phyloP scores from a whole-genome alignment of 2,113 vertebrate genomes.

The Craseonycteris thonglongyai region DNA sequence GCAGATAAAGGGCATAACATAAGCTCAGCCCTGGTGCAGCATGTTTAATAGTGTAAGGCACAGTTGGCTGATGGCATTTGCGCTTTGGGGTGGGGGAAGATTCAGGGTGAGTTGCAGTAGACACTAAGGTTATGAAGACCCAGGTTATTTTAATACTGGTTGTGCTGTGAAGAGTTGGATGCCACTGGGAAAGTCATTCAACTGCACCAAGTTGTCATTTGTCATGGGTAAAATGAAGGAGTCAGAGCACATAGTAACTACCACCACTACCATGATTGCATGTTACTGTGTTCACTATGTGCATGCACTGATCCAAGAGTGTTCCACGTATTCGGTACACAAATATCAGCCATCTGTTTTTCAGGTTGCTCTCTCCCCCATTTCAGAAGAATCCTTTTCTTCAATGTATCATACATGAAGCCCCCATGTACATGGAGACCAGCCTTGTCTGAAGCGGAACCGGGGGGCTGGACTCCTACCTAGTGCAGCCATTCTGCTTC shows the following conservation, averaged over 20 bases:
- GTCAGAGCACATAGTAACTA: neutral
- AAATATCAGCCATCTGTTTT: neutral
- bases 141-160: neutral
- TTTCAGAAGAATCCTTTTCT: neutral
- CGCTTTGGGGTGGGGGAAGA: neutral
- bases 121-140: neutral
- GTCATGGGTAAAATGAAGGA: neutral
- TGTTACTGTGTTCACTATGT: neutral
- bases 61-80: neutral
- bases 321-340: neutral
- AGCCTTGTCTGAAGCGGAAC: neutral
- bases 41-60: neutral
- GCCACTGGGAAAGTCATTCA: neutral
- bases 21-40: neutral
- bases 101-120: neutral
- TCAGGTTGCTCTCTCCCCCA: neutral
- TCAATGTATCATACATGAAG: neutral
- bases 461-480: neutral
- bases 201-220: neutral
- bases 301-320: neutral
- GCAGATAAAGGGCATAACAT: neutral
- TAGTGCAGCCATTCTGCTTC: neutral
- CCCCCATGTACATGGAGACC: neutral
- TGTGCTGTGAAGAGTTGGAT: neutral
- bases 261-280: rapidly evolving